phyloP scores from a whole-genome alignment of 1,140 invertebrate genomes.

The Aphaenogaster rudis region DNA sequence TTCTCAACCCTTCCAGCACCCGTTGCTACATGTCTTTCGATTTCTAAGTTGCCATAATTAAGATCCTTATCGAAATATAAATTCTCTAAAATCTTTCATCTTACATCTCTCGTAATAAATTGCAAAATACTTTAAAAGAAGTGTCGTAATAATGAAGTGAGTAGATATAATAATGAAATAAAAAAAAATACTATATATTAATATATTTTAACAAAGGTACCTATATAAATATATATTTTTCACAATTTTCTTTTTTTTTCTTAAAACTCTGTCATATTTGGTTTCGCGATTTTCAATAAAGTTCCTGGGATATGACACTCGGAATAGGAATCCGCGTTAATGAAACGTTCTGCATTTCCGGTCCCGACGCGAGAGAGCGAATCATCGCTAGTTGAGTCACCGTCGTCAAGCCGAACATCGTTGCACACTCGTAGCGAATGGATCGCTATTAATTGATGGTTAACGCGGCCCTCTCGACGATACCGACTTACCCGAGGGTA shows the following conservation, averaged over 20 bases:
- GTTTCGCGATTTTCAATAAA: not conserved
- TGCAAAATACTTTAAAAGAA: not conserved
- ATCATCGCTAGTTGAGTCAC: constrained; percentile 54
- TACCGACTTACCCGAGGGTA: constrained; percentile 49
- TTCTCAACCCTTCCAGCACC: not conserved
- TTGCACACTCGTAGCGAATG: constrained; percentile 31
- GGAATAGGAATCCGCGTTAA: constrained; percentile 2
- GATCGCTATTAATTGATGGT: constrained; percentile 73
- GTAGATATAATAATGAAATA: not conserved
- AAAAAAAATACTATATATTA: not conserved
- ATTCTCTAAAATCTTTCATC: not conserved
- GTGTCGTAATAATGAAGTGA: not conserved
- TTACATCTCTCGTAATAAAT: not conserved
- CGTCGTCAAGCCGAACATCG: not conserved
- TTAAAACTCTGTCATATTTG: not conserved
- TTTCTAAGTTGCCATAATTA: constrained; percentile 3
- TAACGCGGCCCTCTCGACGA: constrained; percentile 60
- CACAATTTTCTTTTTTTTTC: not conserved
- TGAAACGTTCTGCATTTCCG: constrained; percentile 44
- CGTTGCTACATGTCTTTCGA: not conserved
- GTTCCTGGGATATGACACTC: not conserved
- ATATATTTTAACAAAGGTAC: not conserved
- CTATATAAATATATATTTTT: not conserved
- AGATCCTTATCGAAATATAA: constrained; percentile 10
- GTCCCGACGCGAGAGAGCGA: constrained; percentile 28